Base-by-base conservation (phyloP, 2,797 vertebrate genomes). In the Anomalospiza imberbis region DNA sequence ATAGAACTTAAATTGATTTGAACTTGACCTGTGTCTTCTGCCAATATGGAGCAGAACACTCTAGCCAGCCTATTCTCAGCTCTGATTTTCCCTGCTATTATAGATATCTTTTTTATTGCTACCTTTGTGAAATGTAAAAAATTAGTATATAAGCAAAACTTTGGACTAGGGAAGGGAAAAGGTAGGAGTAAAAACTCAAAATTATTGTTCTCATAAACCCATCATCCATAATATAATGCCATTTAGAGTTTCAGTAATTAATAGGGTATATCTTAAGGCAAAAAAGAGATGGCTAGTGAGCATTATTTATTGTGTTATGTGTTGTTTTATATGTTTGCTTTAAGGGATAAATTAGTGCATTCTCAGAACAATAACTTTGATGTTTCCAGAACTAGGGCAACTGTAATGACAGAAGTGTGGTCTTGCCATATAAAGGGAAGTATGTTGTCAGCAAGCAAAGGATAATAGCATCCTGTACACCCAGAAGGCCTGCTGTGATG, bases 311-410 rank as follows among this genome's bases (percentile, higher is more conserved):
- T 84, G 15, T 79, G 51, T 93, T 70, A 88, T 17, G 9, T 78
- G 53, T 84, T 94, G 79, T 44, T 97, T 97, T 92, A 36, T 96
- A 36, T 94, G 61, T 94, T 95, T 96, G 85, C 95, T 96, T 95
- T 95, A 92, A 96, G 96, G 89, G 61, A 88, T 77, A 95, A 93
- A 95, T 95, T 94, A 95, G 86, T 91, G 57, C 67, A 66, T 95
- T 96, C 78, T 93, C 54, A 95, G 84, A 76, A 91, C 72, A 93
- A 26, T 94, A 96, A 92, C 77, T 95, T 97, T 89, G 94, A 94
- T 85, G 81, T 91, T 87, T 87, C 40, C 81, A 93, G 89, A 97
- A 88, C 55, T 88, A 94, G 93, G 93, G 62, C 96, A 94, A 76
- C 66, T 87, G 67, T 95, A 94, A 95, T 67, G 81, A 96, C 88